Evolutionary conservation across 37 sponge, comb jelly and placozoan species (phyloP), one percentile per base, ranked within the genome.

Genomic region (Dysidea cf. avara): DNA sequence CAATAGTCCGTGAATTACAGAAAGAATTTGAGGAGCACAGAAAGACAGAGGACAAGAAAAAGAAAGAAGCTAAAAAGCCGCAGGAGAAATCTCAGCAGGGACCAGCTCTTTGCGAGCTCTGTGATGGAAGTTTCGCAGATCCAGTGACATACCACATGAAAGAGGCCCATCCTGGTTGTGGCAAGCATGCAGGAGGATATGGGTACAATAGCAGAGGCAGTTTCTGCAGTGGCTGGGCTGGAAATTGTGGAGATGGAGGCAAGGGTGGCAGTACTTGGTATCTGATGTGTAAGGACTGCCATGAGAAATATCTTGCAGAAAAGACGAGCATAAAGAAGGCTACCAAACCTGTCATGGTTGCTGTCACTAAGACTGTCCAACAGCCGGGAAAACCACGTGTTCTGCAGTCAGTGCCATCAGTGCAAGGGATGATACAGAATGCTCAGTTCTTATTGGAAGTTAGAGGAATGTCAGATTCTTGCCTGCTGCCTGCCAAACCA

Each of bases 101-200:
- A 18, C 56, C 55, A 13, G 86, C 69, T 28, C 34, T 83, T 24
- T 97, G 99, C 69, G 99, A 97, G 67, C 79, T 97, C 49, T 97
- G 99, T 67, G 92, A 87, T 34, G 85, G 86, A 43, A 61, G 56
- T 43, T 91, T 85, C 62, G 79, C 87, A 13, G 82, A 85, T 60
- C 99, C 99, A 4, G 94, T 97, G 22, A 97, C 99, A 38, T 97
- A 94, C 57, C 99, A 97, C 86, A 97, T 97, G 99, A 87, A 88
- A 61, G 72, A 83, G 18, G 46, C 61, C 28, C 99, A 97, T 55
- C 89, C 87, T 2, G 99, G 99, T 7, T 97, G 99, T 74, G 83
- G 87, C 56, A 78, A 77, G 36, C 85, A 84, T 59, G 92, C 94
- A 70, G 88, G 80, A 69, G 99, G 99, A 17, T 88, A 86, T 94